Percentiles rank a stretch among this genome's conserved stretches.
phyloP scores from a whole-genome alignment of 2,888 invertebrate species.

The Lathronympha strigana region DNA sequence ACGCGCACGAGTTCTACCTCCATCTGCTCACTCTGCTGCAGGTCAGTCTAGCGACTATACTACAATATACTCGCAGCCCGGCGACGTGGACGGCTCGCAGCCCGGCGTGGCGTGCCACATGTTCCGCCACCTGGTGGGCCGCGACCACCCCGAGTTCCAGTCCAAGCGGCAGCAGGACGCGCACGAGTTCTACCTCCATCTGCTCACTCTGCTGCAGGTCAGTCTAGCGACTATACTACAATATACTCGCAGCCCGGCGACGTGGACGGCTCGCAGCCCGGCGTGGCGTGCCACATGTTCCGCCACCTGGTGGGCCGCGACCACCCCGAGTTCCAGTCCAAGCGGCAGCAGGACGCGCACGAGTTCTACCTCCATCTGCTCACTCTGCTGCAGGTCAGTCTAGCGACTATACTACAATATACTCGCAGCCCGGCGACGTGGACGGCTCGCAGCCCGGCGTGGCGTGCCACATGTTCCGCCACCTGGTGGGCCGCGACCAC shows the following conservation, averaged over 20 bases:
- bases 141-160: conserved; percentile 96
- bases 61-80: no score
- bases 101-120: conserved; percentile 94
- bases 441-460: no score
- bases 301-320: conserved; percentile 95
- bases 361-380: conserved; percentile 97
- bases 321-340: conserved; percentile 96
- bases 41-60: conserved; percentile 67
- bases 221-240: no score
- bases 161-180: conserved; percentile 98
- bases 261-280: conserved; percentile 8
- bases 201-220: conserved; percentile 74
- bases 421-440: no score
- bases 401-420: no score
- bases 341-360: conserved; percentile 98
- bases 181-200: conserved; percentile 96
- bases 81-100: no score
- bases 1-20: conserved; percentile 98
- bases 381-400: conserved; percentile 87
- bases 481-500: conserved; percentile 95
- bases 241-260: no score
- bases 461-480: conserved; percentile 95
- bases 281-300: conserved; percentile 88
- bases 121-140: conserved; percentile 96
- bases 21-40: conserved; percentile 92